Evolutionary conservation across 2,113 vertebrate genomes (phyloP).

Genomic region (Phalacrocorax brasilianus): DNA sequence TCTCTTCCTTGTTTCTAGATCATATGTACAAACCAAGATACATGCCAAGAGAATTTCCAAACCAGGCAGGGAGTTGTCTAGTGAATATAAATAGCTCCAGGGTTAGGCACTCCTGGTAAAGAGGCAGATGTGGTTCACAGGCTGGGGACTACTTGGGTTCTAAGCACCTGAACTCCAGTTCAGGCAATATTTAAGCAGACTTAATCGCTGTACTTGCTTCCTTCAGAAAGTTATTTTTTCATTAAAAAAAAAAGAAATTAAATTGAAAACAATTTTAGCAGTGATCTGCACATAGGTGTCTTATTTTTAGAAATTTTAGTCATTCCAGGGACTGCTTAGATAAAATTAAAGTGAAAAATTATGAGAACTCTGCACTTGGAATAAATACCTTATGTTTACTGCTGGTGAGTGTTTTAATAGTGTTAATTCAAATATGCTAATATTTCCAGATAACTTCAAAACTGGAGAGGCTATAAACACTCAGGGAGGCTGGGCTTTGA

Average conservation of each 20-base stretch:
- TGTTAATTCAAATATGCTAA: not conserved
- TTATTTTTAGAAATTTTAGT: not conserved
- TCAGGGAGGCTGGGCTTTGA: not conserved
- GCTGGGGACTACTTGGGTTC: not conserved
- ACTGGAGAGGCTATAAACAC: not conserved
- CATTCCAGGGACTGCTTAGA: not conserved
- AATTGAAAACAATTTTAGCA: not conserved
- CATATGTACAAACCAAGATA: not conserved
- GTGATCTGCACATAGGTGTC: not conserved
- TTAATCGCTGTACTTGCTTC: not conserved
- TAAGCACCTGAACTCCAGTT: not conserved
- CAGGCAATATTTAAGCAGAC: not conserved
- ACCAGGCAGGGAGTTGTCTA: not conserved
- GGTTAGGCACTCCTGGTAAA: not conserved
- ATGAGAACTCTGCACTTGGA: not conserved
- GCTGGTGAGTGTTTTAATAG: not conserved
- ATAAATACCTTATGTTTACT: not conserved
- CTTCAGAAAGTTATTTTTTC: not conserved
- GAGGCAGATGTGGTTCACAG: not conserved
- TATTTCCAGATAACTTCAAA: not conserved
- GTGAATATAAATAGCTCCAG: not conserved
- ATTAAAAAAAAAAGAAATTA: not conserved
- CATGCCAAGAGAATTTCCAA: not conserved
- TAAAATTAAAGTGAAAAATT: not conserved
- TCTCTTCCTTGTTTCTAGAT: not conserved